Evolutionary conservation across 37 sponge, comb jelly and placozoan species (phyloP).

Genomic region (Diacarnus erythraeanus): DNA sequence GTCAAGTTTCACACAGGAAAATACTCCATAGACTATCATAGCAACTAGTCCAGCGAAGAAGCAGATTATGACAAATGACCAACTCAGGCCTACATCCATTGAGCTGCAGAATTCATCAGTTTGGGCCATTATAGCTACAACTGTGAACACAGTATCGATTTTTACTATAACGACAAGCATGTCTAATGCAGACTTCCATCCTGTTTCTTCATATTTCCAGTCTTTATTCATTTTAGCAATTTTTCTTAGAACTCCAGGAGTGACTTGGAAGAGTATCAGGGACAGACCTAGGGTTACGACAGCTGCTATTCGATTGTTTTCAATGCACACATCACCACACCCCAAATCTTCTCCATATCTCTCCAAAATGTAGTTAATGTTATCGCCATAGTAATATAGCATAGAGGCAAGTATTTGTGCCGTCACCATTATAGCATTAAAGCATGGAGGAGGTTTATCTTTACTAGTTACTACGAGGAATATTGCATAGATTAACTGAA

Average conservation of each 20-base stretch:
- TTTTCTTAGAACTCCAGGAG: no score
- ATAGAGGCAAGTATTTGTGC: neutral
- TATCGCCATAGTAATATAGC: neutral
- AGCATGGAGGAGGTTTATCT: no score
- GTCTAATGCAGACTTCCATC: neutral
- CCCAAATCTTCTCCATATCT: neutral
- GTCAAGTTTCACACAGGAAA: neutral
- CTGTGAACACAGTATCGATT: neutral
- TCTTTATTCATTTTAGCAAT: neutral
- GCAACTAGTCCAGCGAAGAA: neutral
- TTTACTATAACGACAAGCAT: neutral
- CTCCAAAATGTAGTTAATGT: neutral
- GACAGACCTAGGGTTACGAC: neutral
- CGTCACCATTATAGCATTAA: neutral
- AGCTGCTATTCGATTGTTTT: neutral
- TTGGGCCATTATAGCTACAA: neutral
- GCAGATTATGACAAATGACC: neutral
- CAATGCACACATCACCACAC: neutral
- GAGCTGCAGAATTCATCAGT: neutral
- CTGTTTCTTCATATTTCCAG: neutral
- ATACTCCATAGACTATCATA: neutral
- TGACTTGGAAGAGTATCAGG: no score
- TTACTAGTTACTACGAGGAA: no score
- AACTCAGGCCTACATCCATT: neutral
- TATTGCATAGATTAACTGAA: no score